These are phyloP conservation scores for Prietella phreatophila DNA, from an alignment of 2,113 vertebrate genomes.

Conservation along the genomic window DNA sequence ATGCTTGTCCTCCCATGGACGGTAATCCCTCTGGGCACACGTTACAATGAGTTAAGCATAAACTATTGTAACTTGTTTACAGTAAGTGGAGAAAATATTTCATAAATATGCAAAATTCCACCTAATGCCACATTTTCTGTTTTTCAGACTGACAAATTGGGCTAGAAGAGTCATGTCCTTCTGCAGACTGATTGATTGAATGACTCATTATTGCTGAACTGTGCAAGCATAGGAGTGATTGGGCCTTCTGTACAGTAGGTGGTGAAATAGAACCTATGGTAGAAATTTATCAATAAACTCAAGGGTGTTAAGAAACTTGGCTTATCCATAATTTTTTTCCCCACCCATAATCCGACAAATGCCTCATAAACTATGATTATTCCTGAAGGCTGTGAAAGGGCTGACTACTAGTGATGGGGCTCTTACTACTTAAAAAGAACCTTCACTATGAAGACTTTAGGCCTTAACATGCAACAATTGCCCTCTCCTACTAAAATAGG, in stretches of 20 bases:
- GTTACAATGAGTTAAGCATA: conserved; percentile 55
- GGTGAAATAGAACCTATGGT: neutral
- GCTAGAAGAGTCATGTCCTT: neutral
- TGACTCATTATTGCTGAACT: neutral
- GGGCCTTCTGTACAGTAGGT: neutral
- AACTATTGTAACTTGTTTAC: conserved; percentile 1
- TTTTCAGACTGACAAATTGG: neutral
- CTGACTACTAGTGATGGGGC: neutral
- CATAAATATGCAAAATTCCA: neutral
- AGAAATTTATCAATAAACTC: neutral
- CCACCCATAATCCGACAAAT: neutral
- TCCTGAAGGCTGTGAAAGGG: neutral
- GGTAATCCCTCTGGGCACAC: conserved; percentile 51
- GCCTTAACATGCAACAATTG: no score
- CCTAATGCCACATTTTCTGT: neutral
- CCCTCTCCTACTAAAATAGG: no score
- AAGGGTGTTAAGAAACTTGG: neutral
- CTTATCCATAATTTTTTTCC: neutral
- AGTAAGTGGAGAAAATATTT: neutral
- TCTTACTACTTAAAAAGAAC: no score
- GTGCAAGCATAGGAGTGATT: neutral
- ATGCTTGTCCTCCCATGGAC: conserved; percentile 10
- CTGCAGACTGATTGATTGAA: neutral
- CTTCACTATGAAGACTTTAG: no score
- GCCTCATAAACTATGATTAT: neutral